A percentile compares a stretch with the other conserved stretches of the same genome.
Conservation (phyloP, 2,888 invertebrate species). For the Myopa testacea region DNA sequence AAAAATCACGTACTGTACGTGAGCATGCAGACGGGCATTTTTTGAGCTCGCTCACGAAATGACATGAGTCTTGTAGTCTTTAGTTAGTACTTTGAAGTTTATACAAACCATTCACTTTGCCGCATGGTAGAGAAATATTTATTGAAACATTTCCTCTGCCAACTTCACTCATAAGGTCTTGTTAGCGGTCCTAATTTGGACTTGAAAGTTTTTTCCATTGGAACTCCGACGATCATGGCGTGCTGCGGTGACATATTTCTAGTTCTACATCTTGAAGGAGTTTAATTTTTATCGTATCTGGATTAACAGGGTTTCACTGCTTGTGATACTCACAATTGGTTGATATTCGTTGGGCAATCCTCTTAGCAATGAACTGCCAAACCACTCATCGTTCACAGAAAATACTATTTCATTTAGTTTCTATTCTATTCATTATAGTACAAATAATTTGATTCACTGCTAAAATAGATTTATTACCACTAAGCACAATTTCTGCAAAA, state of each 20-base stretch:
- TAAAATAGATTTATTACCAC: neutral
- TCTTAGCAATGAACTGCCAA: neutral
- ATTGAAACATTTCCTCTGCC: constrained; percentile 6
- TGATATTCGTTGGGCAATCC: constrained; percentile 2
- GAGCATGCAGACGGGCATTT: neutral
- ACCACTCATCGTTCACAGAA: constrained; percentile 1
- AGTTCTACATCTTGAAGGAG: no score
- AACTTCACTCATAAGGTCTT: constrained; percentile 7
- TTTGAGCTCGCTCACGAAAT: no score
- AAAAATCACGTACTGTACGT: no score
- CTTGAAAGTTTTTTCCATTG: neutral
- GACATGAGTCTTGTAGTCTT: no score
- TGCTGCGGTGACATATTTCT: no score
- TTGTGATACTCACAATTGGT: neutral
- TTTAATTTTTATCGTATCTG: no score
- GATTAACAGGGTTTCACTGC: no score
- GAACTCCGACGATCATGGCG: neutral
- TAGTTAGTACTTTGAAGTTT: neutral
- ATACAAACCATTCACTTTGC: constrained; percentile 2
- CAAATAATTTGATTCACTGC: neutral
- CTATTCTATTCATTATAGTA: neutral
- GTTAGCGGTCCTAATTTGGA: neutral
- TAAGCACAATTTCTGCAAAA: neutral
- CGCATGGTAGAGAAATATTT: neutral
- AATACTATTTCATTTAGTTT: neutral